These are phyloP conservation scores for Hystrix cristata DNA, from an alignment of 2,113 vertebrate species.

Conservation along the genomic window DNA sequence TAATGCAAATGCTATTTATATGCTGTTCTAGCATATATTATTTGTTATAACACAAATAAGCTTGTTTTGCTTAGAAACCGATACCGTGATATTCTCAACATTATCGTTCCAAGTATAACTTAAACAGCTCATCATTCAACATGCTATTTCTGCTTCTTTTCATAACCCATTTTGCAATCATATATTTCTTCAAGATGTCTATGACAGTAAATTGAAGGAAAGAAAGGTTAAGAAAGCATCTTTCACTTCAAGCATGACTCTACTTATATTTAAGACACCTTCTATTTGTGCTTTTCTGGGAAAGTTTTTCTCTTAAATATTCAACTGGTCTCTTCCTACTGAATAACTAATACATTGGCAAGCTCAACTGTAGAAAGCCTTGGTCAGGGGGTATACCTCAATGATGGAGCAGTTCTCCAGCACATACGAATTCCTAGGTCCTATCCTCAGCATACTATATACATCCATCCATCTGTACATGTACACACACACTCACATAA, in stretches of 20 bases:
- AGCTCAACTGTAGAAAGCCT: not conserved
- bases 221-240: not conserved
- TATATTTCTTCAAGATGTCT: constrained; percentile 10
- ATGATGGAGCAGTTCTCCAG: not conserved
- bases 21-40: not conserved
- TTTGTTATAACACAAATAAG: not conserved
- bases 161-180: not conserved
- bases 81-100: not conserved
- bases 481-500: not conserved
- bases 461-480: not conserved
- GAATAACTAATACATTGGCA: not conserved
- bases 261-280: not conserved
- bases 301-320: constrained; percentile 12
- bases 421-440: not conserved
- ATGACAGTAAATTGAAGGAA: constrained; percentile 26
- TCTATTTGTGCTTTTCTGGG: not conserved
- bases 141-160: not conserved
- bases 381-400: not conserved
- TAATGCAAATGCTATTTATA: not conserved
- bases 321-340: not conserved
- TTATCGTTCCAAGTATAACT: not conserved
- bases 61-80: not conserved
- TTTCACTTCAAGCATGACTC: not conserved
- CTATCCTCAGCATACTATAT: not conserved
- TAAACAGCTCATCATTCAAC: not conserved